Base-by-base conservation (phyloP, 2,797 vertebrate genomes). In the Rousettus madagascariensis region DNA sequence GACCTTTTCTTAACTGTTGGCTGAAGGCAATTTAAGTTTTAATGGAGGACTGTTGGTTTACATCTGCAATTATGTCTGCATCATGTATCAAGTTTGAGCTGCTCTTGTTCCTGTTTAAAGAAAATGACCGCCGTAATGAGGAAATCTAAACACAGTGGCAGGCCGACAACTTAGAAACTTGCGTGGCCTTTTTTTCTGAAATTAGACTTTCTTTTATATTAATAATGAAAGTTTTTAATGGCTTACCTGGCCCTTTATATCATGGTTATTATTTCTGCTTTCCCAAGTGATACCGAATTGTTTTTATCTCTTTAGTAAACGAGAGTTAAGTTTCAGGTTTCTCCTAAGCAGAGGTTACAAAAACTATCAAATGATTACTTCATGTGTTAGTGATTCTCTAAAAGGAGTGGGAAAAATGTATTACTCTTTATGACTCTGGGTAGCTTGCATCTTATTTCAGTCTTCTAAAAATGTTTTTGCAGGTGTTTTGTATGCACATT, bases 381-480 rank as follows among this genome's bases (percentile, higher is more conserved):
- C 75, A 28, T 63, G 0, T 30, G 30, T 68, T 71, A 93, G 0
- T 30, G 46, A 82, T 30, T 97, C 0, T 94, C 78, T 90, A 86
- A 66, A 92, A 63, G 93, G 89, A 20, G 19, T n/a, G 2, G 57
- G 87, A 80, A 83, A 43, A 63, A 97, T 97, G 68, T 95, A 83
- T 87, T 89, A 20, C 16, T 49, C 41, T 85, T 24, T 1, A 1
- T 92, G 69, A 53, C 51, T 97, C 96, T 24, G 77, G 88, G 85
- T 63, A 90, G n/a, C 49, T 97, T 91, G 68, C 59, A 20, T 97
- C 93, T 97, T 95, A 91, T 97, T 16, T 1, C 78, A 2, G 4
- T 94, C 85, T 96, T 96, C 79, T 96, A 72, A 96, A 96, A 93
- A 74, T 33, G 30, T 82, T 86, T 97, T 92, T 90, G 41, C 3